Evolutionary conservation across 2,797 vertebrate genomes (phyloP).

Genomic region (Cynodonichthys magdalenae): DNA sequence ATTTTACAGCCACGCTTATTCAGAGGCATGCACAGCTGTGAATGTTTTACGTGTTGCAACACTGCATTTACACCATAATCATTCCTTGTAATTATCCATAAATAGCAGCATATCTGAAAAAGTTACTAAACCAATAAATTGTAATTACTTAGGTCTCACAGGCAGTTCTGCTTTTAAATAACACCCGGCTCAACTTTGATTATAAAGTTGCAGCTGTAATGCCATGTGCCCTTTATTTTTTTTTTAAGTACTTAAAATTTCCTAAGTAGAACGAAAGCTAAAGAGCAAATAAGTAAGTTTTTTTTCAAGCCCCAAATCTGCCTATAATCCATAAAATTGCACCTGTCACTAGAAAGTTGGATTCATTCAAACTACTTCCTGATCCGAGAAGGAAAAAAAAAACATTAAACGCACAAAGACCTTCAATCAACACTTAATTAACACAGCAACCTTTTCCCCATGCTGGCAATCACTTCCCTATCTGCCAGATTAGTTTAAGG

Average conservation of each 20-base stretch:
- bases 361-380: conserved; percentile 84
- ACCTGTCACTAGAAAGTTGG: conserved; percentile 86
- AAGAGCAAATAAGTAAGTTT: conserved; percentile 63
- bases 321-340: conserved; percentile 86
- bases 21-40: conserved; percentile 15
- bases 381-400: conserved; percentile 80
- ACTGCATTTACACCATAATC: conserved; percentile 39
- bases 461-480: conserved; percentile 63
- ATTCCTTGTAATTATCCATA: conserved; percentile 34
- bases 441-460: conserved; percentile 68
- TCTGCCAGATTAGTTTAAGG: conserved; percentile 80
- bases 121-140: conserved; percentile 43
- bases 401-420: conserved; percentile 75
- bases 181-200: conserved; percentile 45
- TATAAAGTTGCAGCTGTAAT: conserved; percentile 51
- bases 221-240: conserved; percentile 56
- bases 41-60: conserved; percentile 25
- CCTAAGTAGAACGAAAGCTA: conserved; percentile 59
- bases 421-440: conserved; percentile 83
- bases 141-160: conserved; percentile 47
- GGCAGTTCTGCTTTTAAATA: conserved; percentile 47
- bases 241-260: conserved; percentile 38
- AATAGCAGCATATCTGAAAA: conserved; percentile 47
- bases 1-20: conserved; percentile 23
- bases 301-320: conserved; percentile 60